Evolutionary conservation across 2,888 invertebrate genomes (phyloP), one percentile per base, ranked within the genome.

Genomic region (Eristalis tenax): DNA sequence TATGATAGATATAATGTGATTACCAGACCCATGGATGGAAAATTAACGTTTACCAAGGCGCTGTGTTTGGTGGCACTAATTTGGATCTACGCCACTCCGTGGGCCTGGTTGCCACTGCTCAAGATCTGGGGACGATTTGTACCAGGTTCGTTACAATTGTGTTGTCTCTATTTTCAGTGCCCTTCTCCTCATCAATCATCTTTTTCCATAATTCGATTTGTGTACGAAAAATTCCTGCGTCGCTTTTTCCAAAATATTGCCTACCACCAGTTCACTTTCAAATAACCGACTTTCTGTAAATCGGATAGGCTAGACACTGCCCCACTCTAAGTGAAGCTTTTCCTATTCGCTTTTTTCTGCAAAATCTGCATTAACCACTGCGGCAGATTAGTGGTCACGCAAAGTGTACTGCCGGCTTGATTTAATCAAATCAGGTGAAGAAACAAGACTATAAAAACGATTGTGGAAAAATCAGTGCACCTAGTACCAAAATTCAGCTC

Each of bases 101-200:
- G 97, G 96, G 95, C 95, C 0, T 91, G 96, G 59, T 93, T 97
- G 91, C 97, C 97, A 0, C 92, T 96, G 11, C 94, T 96, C 83
- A 96, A 96, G 91, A 94, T 97, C 59, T 98, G 97, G 97, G 96
- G 97, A 22, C 93, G 96, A 91, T 97, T 94, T 91, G 96, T 95
- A 57, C 97, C 97, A 91, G 97, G 90, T 90, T 68, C 83, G 87
- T 89, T 63, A 32, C 28, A 40, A 28, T 11, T 0, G 22, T 18
- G 50, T 50, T 57, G 11, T 63, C 35, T 32, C 73, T 59, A 11
- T 22, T 22, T 57, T 23, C 1, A 22, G 23, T 57, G n/a, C 2
- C 23, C 3, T 32, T 32, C 6, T 32, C 5, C 32, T 5, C 4
- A 0, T 32, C 32, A 5, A 32, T 32, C 6, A 32, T 32, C 35